These are phyloP conservation scores for Neodiprion fabricii DNA, from an alignment of 1,140 invertebrate genomes.

Conservation along the genomic window DNA sequence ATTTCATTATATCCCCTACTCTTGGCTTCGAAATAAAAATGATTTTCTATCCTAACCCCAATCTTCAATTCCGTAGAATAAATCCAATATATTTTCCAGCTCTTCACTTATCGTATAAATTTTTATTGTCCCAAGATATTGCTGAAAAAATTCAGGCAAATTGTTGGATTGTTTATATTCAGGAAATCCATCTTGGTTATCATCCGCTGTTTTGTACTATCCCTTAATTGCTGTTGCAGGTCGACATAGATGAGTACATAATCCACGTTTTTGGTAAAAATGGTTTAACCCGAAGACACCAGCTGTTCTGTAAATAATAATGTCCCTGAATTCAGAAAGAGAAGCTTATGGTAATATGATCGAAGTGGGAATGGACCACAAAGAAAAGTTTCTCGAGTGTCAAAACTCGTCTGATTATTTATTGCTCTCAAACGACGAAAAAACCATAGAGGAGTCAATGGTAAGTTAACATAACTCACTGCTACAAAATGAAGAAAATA, in stretches of 20 bases:
- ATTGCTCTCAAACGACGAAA: not conserved
- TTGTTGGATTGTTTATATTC: not conserved
- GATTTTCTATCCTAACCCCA: not conserved
- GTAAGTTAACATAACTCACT: not conserved
- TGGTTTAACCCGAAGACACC: conserved; percentile 8
- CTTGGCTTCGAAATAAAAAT: not conserved
- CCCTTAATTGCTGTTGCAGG: not conserved
- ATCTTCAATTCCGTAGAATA: not conserved
- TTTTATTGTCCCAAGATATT: not conserved
- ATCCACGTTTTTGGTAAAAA: not conserved
- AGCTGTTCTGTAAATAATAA: not conserved
- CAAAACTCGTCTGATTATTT: not conserved
- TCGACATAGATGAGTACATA: not conserved
- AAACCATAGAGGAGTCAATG: not conserved
- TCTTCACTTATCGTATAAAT: not conserved
- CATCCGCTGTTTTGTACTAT: not conserved
- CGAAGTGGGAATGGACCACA: not conserved
- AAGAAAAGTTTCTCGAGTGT: not conserved
- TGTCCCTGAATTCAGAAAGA: conserved; percentile 1
- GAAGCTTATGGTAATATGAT: not conserved
- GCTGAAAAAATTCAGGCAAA: not conserved
- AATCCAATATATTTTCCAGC: not conserved
- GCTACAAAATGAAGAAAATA: too few relatives aligned
- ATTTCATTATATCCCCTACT: not conserved
- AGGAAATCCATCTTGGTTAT: not conserved